Conservation (phyloP, 2,888 invertebrate genomes). For the Conomelus anceps region DNA sequence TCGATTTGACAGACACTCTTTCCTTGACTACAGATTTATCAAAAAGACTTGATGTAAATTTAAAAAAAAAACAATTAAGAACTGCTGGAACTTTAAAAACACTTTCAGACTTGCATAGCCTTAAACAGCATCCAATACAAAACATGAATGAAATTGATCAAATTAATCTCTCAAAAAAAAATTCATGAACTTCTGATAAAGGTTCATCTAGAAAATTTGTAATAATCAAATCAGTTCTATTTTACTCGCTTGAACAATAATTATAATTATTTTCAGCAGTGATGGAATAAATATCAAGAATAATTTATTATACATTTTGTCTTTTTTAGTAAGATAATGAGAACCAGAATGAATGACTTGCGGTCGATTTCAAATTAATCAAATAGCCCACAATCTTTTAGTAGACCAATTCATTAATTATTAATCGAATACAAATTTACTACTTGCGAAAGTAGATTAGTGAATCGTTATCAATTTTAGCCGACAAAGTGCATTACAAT, state of each 20-base stretch:
- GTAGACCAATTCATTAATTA: background rate
- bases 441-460: background rate
- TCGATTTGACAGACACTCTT: background rate
- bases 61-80: background rate
- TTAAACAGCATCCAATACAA: background rate
- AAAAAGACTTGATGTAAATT: too few species aligned
- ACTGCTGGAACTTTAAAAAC: background rate
- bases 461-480: background rate
- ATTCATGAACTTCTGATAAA: background rate
- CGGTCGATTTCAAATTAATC: background rate
- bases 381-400: background rate
- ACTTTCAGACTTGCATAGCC: background rate
- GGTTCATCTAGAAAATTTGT: background rate
- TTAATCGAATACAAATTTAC: background rate
- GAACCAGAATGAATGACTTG: background rate
- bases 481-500: background rate
- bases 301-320: background rate
- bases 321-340: background rate
- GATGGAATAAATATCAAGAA: background rate
- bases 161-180: background rate
- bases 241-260: background rate
- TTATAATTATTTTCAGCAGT: background rate
- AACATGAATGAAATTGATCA: background rate
- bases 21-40: background rate
- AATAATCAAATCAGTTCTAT: background rate